Base-by-base conservation (phyloP, 2,888 invertebrate species). In the Sphaerophoria taeniata region DNA sequence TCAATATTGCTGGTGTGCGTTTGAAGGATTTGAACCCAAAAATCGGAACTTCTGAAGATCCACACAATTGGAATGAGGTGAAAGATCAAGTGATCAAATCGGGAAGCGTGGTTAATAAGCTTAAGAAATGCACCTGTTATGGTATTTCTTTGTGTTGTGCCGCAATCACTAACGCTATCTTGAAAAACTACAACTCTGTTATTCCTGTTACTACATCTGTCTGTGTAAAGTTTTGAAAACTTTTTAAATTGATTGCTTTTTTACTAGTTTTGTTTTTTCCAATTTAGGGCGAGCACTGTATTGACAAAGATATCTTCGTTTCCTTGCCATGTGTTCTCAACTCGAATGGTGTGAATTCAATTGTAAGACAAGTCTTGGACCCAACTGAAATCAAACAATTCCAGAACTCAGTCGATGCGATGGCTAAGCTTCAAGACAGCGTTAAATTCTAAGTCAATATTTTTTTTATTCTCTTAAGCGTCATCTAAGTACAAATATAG, bases 101-200 rank as follows among this genome's bases (percentile, higher is more conserved):
- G 89, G 98, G 98, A 0, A 97, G 97, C 91, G 96, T 97, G 89
- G 95, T 98, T 47, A 97, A 97, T 92, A 95, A 94, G 90, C 93
- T 97, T 88, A 98, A 98, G 93, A 97, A 97, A 4, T 97, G 97
- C 93, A 98, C 97, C 0, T 97, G 96, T 16, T 97, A 97, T 97
- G 97, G 97, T 9, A 97, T 97, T 88, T 97, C 97, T 2, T 93
- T 97, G 51, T 96, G 96, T 88, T 94, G 96, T 6, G 93, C 96
- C 0, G 93, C 95, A 85, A 92, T 98, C 56, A 94, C 94, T n/a
- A 93, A 94, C 65, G 94, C 95, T 47, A 94, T 97, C 74, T 91
- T 97, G 73, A 93, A 94, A 82, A 97, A 97, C 89, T 94, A 95
- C 1, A 94, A 94, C 90, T 95, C 95, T 88, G 94, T 97, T 45